Conservation (phyloP, 2,888 invertebrate genomes). For the Rhamphomyia laevipes region DNA sequence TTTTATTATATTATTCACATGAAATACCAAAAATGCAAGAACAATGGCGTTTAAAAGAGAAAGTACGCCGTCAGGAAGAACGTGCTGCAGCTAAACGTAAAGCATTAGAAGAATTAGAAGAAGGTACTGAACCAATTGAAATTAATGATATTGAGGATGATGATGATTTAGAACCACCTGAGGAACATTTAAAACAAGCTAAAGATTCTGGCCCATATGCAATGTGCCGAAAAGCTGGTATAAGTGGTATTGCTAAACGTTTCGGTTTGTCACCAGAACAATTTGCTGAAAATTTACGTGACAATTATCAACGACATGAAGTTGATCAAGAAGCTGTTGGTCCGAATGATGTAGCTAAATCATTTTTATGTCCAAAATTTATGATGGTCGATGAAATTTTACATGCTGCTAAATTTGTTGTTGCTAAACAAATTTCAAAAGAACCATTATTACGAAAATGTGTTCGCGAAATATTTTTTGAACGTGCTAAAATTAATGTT, state of each 20-base stretch:
- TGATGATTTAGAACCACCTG: slow-evolving; percentile 47
- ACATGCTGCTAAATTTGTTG: slow-evolving; percentile 86
- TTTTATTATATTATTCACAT: slow-evolving; percentile 80
- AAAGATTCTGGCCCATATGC: slow-evolving; percentile 80
- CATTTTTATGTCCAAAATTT: slow-evolving; percentile 57
- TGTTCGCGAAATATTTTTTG: slow-evolving; percentile 76
- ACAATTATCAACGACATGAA: slow-evolving; percentile 90
- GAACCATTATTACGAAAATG: slow-evolving; percentile 82
- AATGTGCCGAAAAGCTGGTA: slow-evolving; percentile 73
- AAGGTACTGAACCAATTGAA: slow-evolving; percentile 25
- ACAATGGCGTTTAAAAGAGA: slow-evolving; percentile 53
- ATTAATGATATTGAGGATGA: slow-evolving; percentile 42
- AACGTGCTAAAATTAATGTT: slow-evolving; percentile 72
- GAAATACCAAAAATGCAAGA: slow-evolving; percentile 77
- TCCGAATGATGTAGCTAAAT: slow-evolving; percentile 69
- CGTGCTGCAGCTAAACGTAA: slow-evolving; percentile 19
- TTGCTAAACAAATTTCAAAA: slow-evolving; percentile 83
- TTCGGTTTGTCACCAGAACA: slow-evolving; percentile 91
- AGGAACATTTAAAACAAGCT: slow-evolving; percentile 69
- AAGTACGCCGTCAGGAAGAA: slow-evolving; percentile 49
- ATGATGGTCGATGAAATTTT: slow-evolving; percentile 68
- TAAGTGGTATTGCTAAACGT: slow-evolving; percentile 73
- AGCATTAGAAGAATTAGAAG: slow-evolving; percentile 20
- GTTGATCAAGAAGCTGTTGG: slow-evolving; percentile 86
- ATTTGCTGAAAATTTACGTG: slow-evolving; percentile 91